A percentile compares a stretch with the other conserved stretches of the same genome.
phyloP scores from a whole-genome alignment of 2,797 vertebrate species.

The Nannoperca australis region DNA sequence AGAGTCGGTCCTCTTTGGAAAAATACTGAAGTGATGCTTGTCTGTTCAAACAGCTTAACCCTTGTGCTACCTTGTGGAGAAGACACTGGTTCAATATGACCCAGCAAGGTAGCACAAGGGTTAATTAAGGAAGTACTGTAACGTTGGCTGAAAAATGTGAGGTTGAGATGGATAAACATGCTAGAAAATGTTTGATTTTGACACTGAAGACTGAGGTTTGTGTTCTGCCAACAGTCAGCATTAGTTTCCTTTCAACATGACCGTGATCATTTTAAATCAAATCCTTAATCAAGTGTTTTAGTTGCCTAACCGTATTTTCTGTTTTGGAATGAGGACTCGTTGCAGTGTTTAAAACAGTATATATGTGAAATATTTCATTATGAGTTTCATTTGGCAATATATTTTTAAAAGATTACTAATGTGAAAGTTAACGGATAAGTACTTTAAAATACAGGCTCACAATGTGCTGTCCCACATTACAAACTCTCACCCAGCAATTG shows the following conservation, averaged over 20 bases:
- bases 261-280: not conserved
- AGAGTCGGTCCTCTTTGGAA: not conserved
- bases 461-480: not conserved
- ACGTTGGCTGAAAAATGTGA: not conserved
- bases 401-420: not conserved
- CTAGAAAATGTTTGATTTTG: not conserved
- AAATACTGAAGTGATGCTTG: not conserved
- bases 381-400: not conserved
- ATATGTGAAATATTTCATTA: not conserved
- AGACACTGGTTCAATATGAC: too few species aligned
- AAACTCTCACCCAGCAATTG: not conserved
- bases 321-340: not conserved
- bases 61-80: too few species aligned
- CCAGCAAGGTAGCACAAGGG: too few species aligned
- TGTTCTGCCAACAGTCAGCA: not conserved
- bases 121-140: not conserved
- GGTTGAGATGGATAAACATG: too few species aligned
- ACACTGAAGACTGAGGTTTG: not conserved
- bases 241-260: not conserved
- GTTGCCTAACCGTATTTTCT: not conserved
- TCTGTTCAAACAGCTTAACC: not conserved
- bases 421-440: not conserved
- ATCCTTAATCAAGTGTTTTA: not conserved
- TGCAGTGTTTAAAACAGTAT: not conserved
- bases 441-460: not conserved